A percentile compares a stretch with the other conserved stretches of the same genome.
Evolutionary conservation across 2,797 vertebrate genomes (phyloP).

Genomic region (Carapus acus): DNA sequence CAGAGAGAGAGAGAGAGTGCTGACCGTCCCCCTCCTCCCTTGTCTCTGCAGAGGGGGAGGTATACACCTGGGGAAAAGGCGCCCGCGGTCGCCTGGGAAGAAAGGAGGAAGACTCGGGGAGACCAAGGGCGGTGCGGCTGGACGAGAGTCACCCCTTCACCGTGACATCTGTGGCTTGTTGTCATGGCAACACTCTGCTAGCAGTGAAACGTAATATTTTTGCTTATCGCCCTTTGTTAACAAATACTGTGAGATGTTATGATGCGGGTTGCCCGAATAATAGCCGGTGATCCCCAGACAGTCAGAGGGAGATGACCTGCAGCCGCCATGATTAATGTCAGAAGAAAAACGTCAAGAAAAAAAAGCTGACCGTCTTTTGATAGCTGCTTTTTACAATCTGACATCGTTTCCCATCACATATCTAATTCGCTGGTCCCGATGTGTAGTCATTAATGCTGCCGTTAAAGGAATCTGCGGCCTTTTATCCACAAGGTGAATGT

Average conservation of each 20-base stretch:
- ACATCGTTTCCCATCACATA: constrained; percentile 11
- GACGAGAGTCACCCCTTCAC: constrained; percentile 84
- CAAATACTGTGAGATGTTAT: constrained; percentile 42
- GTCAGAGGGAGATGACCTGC: constrained; percentile 13
- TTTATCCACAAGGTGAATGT: neutral
- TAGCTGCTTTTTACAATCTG: no score
- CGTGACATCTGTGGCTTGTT: constrained; percentile 94
- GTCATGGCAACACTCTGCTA: constrained; percentile 96
- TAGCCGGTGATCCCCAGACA: constrained; percentile 23
- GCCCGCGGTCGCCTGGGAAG: constrained; percentile 93
- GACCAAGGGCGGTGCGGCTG: constrained; percentile 83
- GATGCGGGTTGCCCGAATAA: constrained; percentile 37
- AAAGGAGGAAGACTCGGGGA: constrained; percentile 86
- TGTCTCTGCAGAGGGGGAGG: constrained; percentile 80
- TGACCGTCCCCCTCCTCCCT: constrained; percentile 21
- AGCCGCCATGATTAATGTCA: no score
- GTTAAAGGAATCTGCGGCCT: constrained; percentile 5
- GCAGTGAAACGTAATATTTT: constrained; percentile 91
- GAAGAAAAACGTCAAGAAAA: no score
- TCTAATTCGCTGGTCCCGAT: constrained; percentile 4
- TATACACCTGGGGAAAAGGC: constrained; percentile 97
- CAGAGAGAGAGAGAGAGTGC: constrained; percentile 15
- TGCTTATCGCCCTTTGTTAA: constrained; percentile 57
- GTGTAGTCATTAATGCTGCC: no score
- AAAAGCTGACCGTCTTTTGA: no score